Evolutionary conservation across 2,797 vertebrate species (phyloP).

Genomic region (Xenops minutus): DNA sequence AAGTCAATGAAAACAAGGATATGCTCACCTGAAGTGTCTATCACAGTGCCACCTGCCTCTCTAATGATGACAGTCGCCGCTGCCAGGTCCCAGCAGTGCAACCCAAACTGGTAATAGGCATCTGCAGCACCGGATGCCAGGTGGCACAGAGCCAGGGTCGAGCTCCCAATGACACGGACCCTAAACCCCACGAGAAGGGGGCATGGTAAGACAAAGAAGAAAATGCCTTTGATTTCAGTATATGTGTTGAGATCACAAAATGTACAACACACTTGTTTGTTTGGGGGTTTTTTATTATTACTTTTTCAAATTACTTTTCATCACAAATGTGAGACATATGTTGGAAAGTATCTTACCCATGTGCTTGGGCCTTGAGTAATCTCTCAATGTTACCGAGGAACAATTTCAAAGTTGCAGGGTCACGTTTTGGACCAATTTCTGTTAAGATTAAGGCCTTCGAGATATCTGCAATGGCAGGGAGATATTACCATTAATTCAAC

Average conservation of each 20-base stretch:
- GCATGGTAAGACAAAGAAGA: not conserved
- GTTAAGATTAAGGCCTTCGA: constrained; percentile 87
- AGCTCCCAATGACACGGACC: constrained; percentile 86
- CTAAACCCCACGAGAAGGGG: constrained; percentile 41
- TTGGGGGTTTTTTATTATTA: rapidly evolving
- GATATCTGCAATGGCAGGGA: constrained; percentile 78
- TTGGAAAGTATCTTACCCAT: constrained; percentile 75
- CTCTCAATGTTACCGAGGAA: constrained; percentile 86
- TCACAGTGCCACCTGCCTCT: constrained; percentile 84
- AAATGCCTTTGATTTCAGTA: not conserved
- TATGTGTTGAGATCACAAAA: rapidly evolving
- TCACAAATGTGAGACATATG: not conserved
- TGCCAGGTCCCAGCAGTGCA: constrained; percentile 88
- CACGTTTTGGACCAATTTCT: constrained; percentile 86
- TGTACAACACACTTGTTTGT: rapidly evolving
- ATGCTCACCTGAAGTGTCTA: constrained; percentile 84
- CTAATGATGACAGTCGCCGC: constrained; percentile 85
- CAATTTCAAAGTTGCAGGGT: constrained; percentile 82
- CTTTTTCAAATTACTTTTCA: not conserved
- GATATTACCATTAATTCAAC: constrained; percentile 16
- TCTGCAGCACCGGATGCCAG: constrained; percentile 82
- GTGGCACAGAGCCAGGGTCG: constrained; percentile 81
- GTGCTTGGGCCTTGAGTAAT: constrained; percentile 80
- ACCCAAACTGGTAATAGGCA: constrained; percentile 86
- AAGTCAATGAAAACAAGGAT: not conserved